Conservation (phyloP, 2,797 vertebrate genomes). For the Geotrypetes seraphini region DNA sequence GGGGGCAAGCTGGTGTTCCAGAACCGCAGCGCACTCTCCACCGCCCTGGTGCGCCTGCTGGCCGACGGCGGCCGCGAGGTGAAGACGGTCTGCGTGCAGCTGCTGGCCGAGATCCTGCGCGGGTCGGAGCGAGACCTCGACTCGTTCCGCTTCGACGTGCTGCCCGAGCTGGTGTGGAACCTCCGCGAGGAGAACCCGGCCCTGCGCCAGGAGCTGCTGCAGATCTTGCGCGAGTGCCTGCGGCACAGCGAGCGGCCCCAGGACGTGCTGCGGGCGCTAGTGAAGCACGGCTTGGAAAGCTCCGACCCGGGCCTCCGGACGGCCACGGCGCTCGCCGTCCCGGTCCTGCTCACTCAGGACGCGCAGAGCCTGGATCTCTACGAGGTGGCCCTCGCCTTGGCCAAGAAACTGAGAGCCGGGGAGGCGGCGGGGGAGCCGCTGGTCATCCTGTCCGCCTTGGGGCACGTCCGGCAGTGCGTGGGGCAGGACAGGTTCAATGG, state of each 20-base stretch:
- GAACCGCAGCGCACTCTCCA: constrained; percentile 24
- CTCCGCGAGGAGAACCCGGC: constrained; percentile 22
- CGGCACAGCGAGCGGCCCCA: constrained; percentile 17
- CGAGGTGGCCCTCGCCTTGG: constrained; percentile 23
- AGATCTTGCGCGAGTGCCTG: constrained; percentile 29
- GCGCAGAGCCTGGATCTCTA: constrained; percentile 20
- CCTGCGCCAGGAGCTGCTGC: constrained; percentile 29
- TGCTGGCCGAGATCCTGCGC: constrained; percentile 30
- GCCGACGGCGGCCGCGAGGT: constrained; percentile 21
- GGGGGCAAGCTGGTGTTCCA: constrained; percentile 22
- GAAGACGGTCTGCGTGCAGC: constrained; percentile 26
- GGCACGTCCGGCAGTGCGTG: constrained; percentile 27
- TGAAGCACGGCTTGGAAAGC: constrained; percentile 33
- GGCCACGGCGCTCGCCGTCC: constrained; percentile 25
- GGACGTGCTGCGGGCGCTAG: constrained; percentile 24
- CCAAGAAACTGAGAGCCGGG: constrained; percentile 19
- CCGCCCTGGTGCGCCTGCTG: constrained; percentile 26
- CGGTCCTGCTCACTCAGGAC: constrained; percentile 27
- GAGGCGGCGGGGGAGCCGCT: constrained; percentile 25
- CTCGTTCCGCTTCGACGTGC: constrained; percentile 24
- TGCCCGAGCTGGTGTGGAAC: constrained; percentile 26
- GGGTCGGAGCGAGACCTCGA: constrained; percentile 19
- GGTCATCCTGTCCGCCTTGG: constrained; percentile 27
- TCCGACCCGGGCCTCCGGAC: constrained; percentile 22
- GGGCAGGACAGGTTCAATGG: constrained; percentile 34